A percentile compares a stretch with the other conserved stretches of the same genome.
Evolutionary conservation across 2,797 vertebrate species (phyloP).

Genomic region (Paratrypauchen microcephalus): DNA sequence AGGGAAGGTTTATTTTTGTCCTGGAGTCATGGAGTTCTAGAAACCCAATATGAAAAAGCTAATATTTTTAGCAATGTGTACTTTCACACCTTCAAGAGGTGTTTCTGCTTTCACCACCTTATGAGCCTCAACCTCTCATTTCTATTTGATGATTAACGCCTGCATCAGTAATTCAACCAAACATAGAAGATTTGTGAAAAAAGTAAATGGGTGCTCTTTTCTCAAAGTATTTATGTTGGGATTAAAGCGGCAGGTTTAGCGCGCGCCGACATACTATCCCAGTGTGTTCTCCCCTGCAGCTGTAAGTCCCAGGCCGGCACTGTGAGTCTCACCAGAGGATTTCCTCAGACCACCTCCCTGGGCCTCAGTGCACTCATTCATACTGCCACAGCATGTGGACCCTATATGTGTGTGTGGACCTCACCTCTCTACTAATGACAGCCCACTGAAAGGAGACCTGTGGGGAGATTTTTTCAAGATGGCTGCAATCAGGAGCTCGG

Average conservation of each 20-base stretch:
- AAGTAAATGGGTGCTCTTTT: constrained; percentile 55
- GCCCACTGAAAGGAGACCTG: constrained; percentile 75
- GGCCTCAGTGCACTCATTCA: constrained; percentile 75
- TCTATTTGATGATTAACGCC: constrained; percentile 57
- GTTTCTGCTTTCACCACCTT: constrained; percentile 5
- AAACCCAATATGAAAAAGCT: constrained; percentile 4
- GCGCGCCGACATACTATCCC: constrained; percentile 55
- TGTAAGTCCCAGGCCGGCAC: constrained; percentile 61
- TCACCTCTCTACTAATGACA: constrained; percentile 74
- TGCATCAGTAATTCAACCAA: constrained; percentile 50
- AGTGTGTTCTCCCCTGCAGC: constrained; percentile 59
- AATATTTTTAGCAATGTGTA: constrained; percentile 17
- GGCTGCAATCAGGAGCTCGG: constrained; percentile 79
- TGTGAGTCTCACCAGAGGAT: constrained; percentile 78
- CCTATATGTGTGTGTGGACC: constrained; percentile 32
- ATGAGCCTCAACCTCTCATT: constrained; percentile 30
- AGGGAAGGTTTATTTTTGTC: not conserved
- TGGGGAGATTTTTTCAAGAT: constrained; percentile 81
- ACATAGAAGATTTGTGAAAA: constrained; percentile 59
- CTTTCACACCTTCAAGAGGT: constrained; percentile 9
- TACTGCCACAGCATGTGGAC: constrained; percentile 50
- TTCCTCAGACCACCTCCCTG: constrained; percentile 69
- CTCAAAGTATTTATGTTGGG: constrained; percentile 61
- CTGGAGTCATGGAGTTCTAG: not conserved
- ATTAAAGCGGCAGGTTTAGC: constrained; percentile 62